Evolutionary conservation across 2,113 vertebrate genomes (phyloP).

Genomic region (Calonectris borealis): DNA sequence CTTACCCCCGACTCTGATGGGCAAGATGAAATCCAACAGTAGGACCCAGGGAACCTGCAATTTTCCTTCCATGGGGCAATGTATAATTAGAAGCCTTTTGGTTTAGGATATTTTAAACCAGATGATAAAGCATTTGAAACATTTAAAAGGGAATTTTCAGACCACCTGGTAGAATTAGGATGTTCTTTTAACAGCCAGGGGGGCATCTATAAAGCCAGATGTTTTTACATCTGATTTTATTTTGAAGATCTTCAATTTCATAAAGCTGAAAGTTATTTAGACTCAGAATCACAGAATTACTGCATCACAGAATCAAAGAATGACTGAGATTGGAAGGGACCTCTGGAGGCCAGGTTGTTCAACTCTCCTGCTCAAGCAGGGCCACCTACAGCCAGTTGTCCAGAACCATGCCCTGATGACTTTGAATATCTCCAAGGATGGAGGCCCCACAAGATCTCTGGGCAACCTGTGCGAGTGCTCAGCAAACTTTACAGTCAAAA

Average conservation of each 20-base stretch:
- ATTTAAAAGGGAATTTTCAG: background rate
- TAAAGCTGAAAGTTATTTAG: background rate
- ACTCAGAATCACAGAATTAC: background rate
- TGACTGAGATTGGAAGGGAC: background rate
- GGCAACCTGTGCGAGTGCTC: background rate
- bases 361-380: background rate
- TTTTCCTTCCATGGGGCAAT: background rate
- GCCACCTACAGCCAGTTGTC: background rate
- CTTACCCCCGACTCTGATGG: background rate
- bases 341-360: background rate
- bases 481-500: background rate
- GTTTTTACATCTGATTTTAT: background rate
- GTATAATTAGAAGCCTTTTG: background rate
- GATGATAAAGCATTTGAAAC: background rate
- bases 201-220: background rate
- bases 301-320: background rate
- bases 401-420: accelerated
- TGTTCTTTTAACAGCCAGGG: background rate
- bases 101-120: background rate
- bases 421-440: background rate
- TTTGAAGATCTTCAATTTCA: background rate
- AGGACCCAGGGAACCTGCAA: background rate
- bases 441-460: background rate
- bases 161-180: background rate
- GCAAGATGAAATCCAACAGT: background rate